Percentiles rank a stretch among this genome's conserved stretches.
These are phyloP conservation scores for Nothobranchius furzeri DNA, from an alignment of 2,113 vertebrate species.

Conservation along the genomic window DNA sequence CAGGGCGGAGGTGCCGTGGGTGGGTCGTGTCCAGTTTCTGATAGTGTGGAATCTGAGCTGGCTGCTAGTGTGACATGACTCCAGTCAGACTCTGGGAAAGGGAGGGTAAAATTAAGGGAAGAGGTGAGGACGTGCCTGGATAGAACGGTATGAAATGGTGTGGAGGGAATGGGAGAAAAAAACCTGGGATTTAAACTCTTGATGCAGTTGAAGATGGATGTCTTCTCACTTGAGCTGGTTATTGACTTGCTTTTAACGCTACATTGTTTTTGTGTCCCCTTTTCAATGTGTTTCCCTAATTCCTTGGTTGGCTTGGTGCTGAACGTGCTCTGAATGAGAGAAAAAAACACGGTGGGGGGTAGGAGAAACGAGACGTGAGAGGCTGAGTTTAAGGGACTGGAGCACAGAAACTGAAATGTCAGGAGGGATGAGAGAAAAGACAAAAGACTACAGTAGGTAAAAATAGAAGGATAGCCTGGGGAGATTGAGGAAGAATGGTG, in stretches of 20 bases:
- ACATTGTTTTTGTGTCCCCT: conserved; percentile 6
- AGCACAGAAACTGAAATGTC: conserved; percentile 5
- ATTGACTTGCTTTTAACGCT: background rate
- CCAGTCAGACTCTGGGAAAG: conserved; percentile 9
- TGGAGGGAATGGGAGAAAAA: background rate
- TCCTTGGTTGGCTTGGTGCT: conserved; percentile 25
- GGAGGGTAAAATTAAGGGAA: background rate
- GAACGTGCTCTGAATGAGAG: conserved; percentile 63
- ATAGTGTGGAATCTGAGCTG: conserved; percentile 62
- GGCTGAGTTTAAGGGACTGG: background rate
- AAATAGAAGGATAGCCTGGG: conserved; percentile 22
- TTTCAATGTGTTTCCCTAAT: conserved; percentile 37
- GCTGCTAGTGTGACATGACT: conserved; percentile 48
- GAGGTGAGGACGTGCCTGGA: background rate
- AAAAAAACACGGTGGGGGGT: background rate
- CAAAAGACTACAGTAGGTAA: conserved; percentile 14
- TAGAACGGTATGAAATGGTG: background rate
- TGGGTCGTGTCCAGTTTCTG: conserved; percentile 59
- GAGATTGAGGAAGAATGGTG: conserved; percentile 18
- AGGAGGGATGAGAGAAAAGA: conserved; percentile 6
- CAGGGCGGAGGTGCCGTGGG: conserved; percentile 39
- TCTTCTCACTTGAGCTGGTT: conserved; percentile 1
- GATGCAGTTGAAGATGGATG: conserved; percentile 5
- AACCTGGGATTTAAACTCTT: background rate
- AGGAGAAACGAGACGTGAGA: conserved; percentile 1